Conservation (phyloP, 2,888 invertebrate species). For the Ashinkailepas kermadecensis region DNA sequence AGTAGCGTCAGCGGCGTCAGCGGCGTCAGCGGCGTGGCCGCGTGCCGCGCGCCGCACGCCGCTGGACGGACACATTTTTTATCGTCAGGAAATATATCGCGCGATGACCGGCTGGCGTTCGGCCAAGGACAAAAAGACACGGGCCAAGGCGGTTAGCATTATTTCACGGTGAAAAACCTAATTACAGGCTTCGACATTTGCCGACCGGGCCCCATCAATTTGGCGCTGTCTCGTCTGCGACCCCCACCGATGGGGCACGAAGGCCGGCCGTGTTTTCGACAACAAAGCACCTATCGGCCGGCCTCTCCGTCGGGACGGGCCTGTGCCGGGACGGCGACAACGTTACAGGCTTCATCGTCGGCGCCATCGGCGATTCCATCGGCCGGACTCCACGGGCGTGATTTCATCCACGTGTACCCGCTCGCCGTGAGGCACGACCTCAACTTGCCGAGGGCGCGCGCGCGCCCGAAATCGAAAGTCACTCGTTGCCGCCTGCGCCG, state of each 20-base stretch:
- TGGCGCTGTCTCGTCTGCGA: background rate
- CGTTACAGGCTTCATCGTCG: too few relatives aligned
- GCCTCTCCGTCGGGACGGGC: background rate
- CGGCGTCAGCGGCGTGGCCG: background rate
- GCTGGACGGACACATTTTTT: constrained; percentile 11
- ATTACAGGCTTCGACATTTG: constrained; percentile 21
- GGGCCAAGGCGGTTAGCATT: constrained; percentile 12
- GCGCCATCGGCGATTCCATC: background rate
- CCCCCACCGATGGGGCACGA: background rate
- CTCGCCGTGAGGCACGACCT: background rate
- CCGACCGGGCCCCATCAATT: constrained; percentile 11
- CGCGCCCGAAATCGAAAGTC: constrained; percentile 10
- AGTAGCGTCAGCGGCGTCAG: too few relatives aligned
- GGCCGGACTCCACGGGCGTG: too few relatives aligned
- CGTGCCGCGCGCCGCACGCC: background rate
- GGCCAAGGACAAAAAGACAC: constrained; percentile 20
- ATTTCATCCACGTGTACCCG: background rate
- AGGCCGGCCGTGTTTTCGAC: background rate
- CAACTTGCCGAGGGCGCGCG: background rate
- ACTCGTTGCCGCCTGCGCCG: background rate
- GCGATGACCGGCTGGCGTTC: background rate
- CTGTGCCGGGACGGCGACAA: background rate
- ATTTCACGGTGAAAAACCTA: constrained; percentile 22
- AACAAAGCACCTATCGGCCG: background rate
- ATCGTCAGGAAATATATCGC: background rate